Evolutionary conservation across 2,888 invertebrate species (phyloP).

Genomic region (Machimus rusticus): DNA sequence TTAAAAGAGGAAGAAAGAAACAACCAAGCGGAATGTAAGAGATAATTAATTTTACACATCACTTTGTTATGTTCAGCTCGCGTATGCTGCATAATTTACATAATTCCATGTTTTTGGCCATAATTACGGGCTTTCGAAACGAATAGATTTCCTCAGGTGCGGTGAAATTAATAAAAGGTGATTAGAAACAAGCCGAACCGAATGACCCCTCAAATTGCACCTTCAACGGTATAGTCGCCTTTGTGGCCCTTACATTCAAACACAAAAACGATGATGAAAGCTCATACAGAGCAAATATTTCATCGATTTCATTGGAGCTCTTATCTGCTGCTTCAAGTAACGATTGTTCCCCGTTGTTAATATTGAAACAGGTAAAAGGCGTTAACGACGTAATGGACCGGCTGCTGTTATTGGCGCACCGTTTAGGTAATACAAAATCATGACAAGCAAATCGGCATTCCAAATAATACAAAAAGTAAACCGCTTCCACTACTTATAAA

Average conservation of each 20-base stretch:
- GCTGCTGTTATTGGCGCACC: not conserved
- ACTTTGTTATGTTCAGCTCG: not conserved
- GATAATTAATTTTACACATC: not conserved
- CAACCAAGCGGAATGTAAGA: not conserved
- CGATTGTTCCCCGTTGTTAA: not conserved
- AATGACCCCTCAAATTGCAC: not conserved
- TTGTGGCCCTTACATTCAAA: not conserved
- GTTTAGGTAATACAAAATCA: not conserved
- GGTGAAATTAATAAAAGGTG: not conserved
- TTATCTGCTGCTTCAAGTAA: not conserved
- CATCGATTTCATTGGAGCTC: not conserved
- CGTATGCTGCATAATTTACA: not conserved
- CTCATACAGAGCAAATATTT: not conserved
- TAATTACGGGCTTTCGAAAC: not conserved
- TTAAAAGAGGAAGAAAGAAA: not conserved
- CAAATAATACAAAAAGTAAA: not conserved
- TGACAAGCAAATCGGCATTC: not conserved
- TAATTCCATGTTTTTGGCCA: not conserved
- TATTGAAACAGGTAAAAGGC: not conserved
- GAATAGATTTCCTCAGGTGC: not conserved
- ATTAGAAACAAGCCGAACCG: not conserved
- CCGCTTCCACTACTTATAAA: not conserved
- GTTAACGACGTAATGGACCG: not conserved
- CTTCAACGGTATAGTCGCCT: not conserved
- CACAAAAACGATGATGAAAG: not conserved